Conservation (phyloP, 1,140 invertebrate genomes). For the Aphis gossypii region DNA sequence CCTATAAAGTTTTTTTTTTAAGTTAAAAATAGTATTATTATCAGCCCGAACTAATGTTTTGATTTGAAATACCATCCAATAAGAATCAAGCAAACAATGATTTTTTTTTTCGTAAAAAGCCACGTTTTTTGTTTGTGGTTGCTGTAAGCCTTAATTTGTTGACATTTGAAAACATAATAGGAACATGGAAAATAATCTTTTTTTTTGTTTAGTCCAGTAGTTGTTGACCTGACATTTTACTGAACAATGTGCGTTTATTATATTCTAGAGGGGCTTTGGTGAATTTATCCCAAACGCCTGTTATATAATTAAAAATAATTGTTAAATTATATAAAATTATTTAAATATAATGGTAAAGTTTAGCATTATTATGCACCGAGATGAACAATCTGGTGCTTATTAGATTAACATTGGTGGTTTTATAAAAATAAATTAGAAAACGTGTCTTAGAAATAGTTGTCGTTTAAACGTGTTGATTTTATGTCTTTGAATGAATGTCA, state of each 20-base stretch:
- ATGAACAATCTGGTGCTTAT: not conserved
- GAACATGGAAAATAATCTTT: not conserved
- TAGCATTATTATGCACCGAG: not conserved
- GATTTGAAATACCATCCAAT: constrained; percentile 10
- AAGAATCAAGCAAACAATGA: not conserved
- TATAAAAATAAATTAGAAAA: not conserved
- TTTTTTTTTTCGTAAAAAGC: not conserved
- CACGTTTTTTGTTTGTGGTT: constrained; percentile 29
- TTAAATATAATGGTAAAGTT: not conserved
- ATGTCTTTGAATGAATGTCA: not conserved
- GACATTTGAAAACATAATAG: constrained; percentile 29
- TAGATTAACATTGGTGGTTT: not conserved
- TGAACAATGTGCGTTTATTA: not conserved
- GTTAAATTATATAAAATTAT: not conserved
- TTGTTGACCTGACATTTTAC: constrained; percentile 34
- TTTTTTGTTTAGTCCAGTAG: not conserved
- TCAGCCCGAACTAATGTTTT: not conserved
- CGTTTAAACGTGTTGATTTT: not conserved
- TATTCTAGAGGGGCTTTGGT: not conserved
- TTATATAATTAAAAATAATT: not conserved
- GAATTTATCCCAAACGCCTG: not conserved
- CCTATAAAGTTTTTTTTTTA: not conserved
- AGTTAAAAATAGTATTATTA: not conserved
- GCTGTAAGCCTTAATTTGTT: not conserved
- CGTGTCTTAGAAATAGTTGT: not conserved